These are phyloP conservation scores for Acestrorhynchus altus DNA, from an alignment of 2,797 vertebrate genomes.

Conservation along the genomic window DNA sequence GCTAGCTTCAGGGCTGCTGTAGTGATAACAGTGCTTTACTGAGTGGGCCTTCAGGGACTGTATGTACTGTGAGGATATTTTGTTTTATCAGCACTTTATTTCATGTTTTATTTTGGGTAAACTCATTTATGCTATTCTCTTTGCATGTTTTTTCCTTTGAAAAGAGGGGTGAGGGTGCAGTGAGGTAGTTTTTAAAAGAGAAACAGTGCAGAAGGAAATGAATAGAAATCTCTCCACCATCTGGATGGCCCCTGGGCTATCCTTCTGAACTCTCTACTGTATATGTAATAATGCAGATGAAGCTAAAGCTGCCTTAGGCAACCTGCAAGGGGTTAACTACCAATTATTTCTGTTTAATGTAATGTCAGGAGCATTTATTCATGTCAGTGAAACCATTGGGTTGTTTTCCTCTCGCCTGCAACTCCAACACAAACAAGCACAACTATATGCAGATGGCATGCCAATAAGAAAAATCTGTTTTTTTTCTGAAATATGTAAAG, in stretches of 20 bases:
- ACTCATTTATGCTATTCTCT: slow-evolving; percentile 8
- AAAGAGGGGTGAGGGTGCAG: neutral
- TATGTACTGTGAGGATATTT: slow-evolving; percentile 11
- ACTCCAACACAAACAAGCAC: slow-evolving; percentile 43
- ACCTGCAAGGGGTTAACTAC: slow-evolving; percentile 54
- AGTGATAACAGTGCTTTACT: slow-evolving; percentile 1
- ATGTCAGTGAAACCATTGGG: slow-evolving; percentile 13
- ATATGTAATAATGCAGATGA: slow-evolving; percentile 46
- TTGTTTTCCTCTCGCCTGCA: slow-evolving; percentile 41
- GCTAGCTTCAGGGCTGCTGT: neutral
- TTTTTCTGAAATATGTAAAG: slow-evolving; percentile 29
- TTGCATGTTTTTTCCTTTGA: slow-evolving; percentile 27
- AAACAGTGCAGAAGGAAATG: slow-evolving; percentile 40
- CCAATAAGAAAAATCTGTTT: slow-evolving; percentile 37
- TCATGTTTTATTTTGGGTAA: slow-evolving; percentile 31
- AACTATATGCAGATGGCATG: slow-evolving; percentile 49
- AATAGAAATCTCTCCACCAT: slow-evolving; percentile 52
- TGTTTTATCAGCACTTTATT: slow-evolving; percentile 29
- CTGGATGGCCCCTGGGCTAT: slow-evolving; percentile 58
- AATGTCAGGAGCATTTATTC: slow-evolving; percentile 49
- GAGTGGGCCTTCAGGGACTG: slow-evolving; percentile 19
- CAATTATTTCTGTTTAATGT: slow-evolving; percentile 55
- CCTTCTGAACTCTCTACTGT: slow-evolving; percentile 37
- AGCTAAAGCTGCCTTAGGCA: slow-evolving; percentile 51
- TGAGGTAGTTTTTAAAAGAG: slow-evolving; percentile 23